These are phyloP conservation scores for Nannobrachium achirus DNA, from an alignment of 2,113 vertebrate genomes.

Conservation along the genomic window DNA sequence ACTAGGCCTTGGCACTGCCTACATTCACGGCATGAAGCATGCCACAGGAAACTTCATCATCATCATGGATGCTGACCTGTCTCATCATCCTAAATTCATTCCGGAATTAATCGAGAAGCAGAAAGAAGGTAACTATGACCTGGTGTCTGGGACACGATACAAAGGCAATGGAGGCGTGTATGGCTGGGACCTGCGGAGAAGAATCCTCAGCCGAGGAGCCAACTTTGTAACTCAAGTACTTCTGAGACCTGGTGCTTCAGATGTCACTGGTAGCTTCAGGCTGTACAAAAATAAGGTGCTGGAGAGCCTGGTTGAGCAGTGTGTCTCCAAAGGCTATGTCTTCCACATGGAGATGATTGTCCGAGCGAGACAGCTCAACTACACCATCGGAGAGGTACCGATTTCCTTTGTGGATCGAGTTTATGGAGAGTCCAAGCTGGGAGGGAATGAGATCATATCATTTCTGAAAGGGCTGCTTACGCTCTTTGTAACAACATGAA, in stretches of 20 bases:
- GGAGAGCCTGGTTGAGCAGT: conserved; percentile 89
- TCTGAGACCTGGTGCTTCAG: conserved; percentile 92
- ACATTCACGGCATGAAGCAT: conserved; percentile 94
- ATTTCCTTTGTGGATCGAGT: conserved; percentile 98
- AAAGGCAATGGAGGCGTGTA: conserved; percentile 91
- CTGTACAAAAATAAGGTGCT: conserved; percentile 93
- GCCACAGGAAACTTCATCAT: conserved; percentile 92
- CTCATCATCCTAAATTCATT: conserved; percentile 98
- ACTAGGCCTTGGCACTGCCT: conserved; percentile 93
- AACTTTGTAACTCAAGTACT: conserved; percentile 95
- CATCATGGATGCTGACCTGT: conserved; percentile 99
- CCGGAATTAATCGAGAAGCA: conserved; percentile 96
- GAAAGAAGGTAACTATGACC: conserved; percentile 90
- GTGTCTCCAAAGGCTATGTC: conserved; percentile 97
- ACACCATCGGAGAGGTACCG: conserved; percentile 94
- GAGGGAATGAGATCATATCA: conserved; percentile 97
- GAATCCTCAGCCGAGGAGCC: conserved; percentile 95
- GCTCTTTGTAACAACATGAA: conserved; percentile 95
- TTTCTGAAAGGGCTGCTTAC: conserved; percentile 93
- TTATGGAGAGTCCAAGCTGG: conserved; percentile 98
- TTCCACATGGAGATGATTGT: conserved; percentile 99
- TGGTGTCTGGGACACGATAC: conserved; percentile 96
- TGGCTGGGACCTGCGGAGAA: conserved; percentile 97
- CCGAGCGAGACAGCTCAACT: conserved; percentile 91
- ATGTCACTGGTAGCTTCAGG: conserved; percentile 98